Percentiles rank a stretch among this genome's conserved stretches.
These are phyloP conservation scores for Dendrocincla tyrannina DNA, from an alignment of 2,797 vertebrate genomes.

Conservation along the genomic window DNA sequence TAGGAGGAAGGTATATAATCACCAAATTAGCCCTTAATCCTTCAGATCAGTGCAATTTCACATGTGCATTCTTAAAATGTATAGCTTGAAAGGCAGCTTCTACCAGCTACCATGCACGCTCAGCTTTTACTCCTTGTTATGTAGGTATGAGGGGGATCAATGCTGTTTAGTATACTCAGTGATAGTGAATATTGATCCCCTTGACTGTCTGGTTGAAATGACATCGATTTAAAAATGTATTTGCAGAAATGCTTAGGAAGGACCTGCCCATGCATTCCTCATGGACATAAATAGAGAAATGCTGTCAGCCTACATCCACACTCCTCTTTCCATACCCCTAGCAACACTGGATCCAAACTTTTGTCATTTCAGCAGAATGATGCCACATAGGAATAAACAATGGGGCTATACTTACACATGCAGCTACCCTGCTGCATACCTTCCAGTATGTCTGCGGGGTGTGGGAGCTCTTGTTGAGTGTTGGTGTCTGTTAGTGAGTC, in stretches of 20 bases:
- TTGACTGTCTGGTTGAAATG: not conserved
- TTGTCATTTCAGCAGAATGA: not conserved
- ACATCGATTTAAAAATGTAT: not conserved
- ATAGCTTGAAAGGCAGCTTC: not conserved
- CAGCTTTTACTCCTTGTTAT: not conserved
- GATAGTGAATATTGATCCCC: not conserved
- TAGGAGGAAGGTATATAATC: not conserved
- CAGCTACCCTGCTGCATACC: not conserved
- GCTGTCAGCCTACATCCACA: not conserved
- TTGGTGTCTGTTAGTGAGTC: not conserved
- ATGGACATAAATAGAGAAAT: not conserved
- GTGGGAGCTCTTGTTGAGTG: not conserved
- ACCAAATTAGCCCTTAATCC: not conserved
- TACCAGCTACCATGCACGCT: not conserved
- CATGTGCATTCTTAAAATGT: not conserved
- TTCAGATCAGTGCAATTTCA: not conserved
- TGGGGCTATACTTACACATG: not conserved
- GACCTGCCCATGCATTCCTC: not conserved
- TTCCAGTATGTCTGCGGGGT: accelerated
- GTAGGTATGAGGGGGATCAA: not conserved
- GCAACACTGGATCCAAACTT: not conserved
- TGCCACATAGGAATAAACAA: accelerated
- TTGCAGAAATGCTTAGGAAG: not conserved
- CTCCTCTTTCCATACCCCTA: not conserved
- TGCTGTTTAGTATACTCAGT: not conserved